phyloP scores from a whole-genome alignment of 2,888 invertebrate genomes.

The Caradrina kadenii region DNA sequence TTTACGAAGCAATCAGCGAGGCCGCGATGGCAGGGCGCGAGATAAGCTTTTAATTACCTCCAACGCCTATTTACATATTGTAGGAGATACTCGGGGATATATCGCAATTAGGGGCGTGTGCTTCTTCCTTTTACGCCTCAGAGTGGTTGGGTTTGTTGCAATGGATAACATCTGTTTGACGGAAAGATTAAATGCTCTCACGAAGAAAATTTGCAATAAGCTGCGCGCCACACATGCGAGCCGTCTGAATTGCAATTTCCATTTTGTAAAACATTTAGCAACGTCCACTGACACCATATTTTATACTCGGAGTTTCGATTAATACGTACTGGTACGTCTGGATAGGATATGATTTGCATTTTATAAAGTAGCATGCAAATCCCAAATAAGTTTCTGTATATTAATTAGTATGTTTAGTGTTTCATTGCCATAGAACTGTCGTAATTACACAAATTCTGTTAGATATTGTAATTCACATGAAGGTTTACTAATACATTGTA shows the following conservation, averaged over 20 bases:
- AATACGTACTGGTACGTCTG: slow-evolving; percentile 65
- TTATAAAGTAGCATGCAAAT: slow-evolving; percentile 65
- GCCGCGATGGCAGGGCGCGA: slow-evolving; percentile 81
- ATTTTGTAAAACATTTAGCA: slow-evolving; percentile 65
- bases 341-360: slow-evolving; percentile 70
- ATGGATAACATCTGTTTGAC: slow-evolving; percentile 86
- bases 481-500: neutral
- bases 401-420: slow-evolving; percentile 17
- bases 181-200: slow-evolving; percentile 82
- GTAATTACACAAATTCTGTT: slow-evolving; percentile 12
- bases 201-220: slow-evolving; percentile 74
- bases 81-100: slow-evolving; percentile 86
- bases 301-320: slow-evolving; percentile 67
- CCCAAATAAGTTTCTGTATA: slow-evolving; percentile 33
- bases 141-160: slow-evolving; percentile 77
- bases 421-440: slow-evolving; percentile 22
- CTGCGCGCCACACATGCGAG: slow-evolving; percentile 46
- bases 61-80: slow-evolving; percentile 89
- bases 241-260: slow-evolving; percentile 63
- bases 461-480: slow-evolving; percentile 1
- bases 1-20: slow-evolving; percentile 86
- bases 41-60: slow-evolving; percentile 90
- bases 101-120: slow-evolving; percentile 88
- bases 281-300: slow-evolving; percentile 66
- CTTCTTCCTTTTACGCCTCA: slow-evolving; percentile 86